Conservation (phyloP, 92 coral and sea anemone species). For the Pocillopora grandis region DNA sequence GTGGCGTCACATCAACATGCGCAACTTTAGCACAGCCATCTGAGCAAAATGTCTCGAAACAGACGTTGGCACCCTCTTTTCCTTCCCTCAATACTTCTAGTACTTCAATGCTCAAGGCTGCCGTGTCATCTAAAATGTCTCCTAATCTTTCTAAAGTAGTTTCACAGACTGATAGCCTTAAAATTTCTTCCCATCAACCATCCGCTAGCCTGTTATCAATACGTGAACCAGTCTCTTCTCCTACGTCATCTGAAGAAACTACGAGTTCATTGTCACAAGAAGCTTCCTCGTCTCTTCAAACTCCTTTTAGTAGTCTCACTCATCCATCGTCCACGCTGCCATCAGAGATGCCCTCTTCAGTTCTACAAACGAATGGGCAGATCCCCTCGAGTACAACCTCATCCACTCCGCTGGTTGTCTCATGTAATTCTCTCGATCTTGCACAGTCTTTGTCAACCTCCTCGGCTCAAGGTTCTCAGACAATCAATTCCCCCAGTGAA, state of each 20-base stretch:
- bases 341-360: neutral
- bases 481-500: neutral
- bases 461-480: neutral
- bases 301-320: neutral
- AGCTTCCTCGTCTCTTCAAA: neutral
- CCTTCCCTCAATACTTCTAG: neutral
- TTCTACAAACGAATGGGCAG: neutral
- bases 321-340: neutral
- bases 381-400: neutral
- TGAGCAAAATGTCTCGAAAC: neutral
- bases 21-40: neutral
- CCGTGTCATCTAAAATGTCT: neutral
- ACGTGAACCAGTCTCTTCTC: neutral
- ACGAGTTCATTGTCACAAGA: neutral
- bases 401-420: neutral
- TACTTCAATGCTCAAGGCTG: neutral
- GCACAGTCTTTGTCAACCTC: neutral
- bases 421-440: neutral
- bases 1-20: conserved; percentile 2
- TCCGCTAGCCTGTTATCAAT: conserved; percentile 8
- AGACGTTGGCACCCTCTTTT: neutral
- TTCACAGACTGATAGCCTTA: neutral
- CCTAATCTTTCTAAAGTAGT: neutral
- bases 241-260: neutral
- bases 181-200: neutral